These are phyloP conservation scores for Nannoperca australis DNA, from an alignment of 2,797 vertebrate species.

Conservation along the genomic window DNA sequence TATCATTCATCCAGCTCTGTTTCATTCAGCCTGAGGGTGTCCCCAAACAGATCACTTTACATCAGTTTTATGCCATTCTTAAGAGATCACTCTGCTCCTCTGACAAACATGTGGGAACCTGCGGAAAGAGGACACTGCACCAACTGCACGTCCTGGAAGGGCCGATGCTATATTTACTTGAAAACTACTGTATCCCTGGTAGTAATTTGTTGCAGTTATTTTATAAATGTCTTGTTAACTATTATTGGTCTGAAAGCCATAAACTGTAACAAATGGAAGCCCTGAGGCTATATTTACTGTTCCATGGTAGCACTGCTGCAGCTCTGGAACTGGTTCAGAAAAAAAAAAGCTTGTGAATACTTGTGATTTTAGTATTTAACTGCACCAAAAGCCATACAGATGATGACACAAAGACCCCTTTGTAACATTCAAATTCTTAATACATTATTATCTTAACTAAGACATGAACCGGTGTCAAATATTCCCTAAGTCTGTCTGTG, in stretches of 20 bases:
- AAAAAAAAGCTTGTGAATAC: conserved; percentile 12
- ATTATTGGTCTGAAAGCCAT: conserved; percentile 63
- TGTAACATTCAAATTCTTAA: conserved; percentile 23
- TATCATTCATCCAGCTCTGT: conserved; percentile 10
- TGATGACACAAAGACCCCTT: conserved; percentile 21
- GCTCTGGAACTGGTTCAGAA: conserved; percentile 57
- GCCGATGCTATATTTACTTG: conserved; percentile 38
- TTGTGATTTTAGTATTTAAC: conserved; percentile 30
- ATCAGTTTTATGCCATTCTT: conserved; percentile 24
- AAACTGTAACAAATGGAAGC: conserved; percentile 68
- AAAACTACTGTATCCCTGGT: conserved; percentile 15
- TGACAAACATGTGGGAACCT: conserved; percentile 38
- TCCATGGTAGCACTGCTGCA: conserved; percentile 42
- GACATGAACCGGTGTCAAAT: conserved; percentile 47
- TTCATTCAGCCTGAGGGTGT: conserved; percentile 26
- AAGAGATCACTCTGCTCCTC: conserved; percentile 30
- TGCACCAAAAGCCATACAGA: conserved; percentile 15
- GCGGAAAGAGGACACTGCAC: conserved; percentile 55
- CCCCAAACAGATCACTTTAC: conserved; percentile 17
- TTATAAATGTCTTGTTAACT: conserved; percentile 72
- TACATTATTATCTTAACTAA: conserved; percentile 40
- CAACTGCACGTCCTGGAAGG: conserved; percentile 15
- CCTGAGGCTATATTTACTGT: conserved; percentile 58
- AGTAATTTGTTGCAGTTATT: conserved; percentile 64
- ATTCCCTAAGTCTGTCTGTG: conserved; percentile 23